Evolutionary conservation across 2,797 vertebrate species (phyloP).

Genomic region (Gallinago solitaria): DNA sequence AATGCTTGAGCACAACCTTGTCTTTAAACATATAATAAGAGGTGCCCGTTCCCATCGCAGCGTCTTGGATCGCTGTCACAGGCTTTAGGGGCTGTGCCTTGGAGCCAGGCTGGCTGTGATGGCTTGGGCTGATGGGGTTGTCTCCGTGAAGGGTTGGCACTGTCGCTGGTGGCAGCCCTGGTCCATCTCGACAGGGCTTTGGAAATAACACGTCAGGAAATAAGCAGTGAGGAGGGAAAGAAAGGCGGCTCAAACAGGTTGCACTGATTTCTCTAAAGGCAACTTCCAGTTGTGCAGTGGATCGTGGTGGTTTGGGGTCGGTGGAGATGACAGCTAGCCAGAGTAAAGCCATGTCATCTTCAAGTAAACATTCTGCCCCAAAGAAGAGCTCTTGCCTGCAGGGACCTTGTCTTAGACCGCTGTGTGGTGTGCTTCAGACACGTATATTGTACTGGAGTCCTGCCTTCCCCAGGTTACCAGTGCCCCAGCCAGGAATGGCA

Average conservation of each 20-base stretch:
- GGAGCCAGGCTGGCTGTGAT: neutral
- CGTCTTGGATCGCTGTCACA: neutral
- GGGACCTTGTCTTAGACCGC: neutral
- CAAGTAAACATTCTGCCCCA: neutral
- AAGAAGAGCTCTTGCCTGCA: neutral
- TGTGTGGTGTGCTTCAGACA: neutral
- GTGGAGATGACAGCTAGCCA: neutral
- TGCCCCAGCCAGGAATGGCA: neutral
- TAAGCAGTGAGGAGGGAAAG: neutral
- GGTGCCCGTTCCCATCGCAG: neutral
- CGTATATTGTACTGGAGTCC: neutral
- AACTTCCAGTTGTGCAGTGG: neutral
- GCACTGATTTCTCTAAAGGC: neutral
- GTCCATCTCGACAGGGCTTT: neutral
- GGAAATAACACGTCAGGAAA: rapidly evolving
- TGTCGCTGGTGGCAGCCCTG: neutral
- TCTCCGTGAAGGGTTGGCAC: neutral
- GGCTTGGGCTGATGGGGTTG: neutral
- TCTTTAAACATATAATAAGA: neutral
- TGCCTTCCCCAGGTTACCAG: neutral
- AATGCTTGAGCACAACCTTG: neutral
- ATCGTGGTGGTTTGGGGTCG: neutral
- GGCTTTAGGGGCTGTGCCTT: neutral
- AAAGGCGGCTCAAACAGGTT: neutral
- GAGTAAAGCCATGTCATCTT: neutral